These are phyloP conservation scores for Adela reaumurella DNA, from an alignment of 2,888 invertebrate species.

Conservation along the genomic window DNA sequence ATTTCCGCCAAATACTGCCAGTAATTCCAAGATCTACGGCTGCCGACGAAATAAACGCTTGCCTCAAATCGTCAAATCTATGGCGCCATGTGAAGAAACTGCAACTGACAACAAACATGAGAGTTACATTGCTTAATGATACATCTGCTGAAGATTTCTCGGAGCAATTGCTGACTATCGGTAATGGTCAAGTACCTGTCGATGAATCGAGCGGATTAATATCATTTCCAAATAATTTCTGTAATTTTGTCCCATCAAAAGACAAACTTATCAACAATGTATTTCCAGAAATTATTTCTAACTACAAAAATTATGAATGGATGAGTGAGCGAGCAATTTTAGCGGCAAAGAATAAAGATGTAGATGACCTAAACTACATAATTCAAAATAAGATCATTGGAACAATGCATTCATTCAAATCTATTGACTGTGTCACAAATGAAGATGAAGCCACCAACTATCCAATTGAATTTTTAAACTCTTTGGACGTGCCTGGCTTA, in stretches of 20 bases:
- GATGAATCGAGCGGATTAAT: constrained; percentile 21
- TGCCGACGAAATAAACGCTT: constrained; percentile 14
- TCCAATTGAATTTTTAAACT: constrained; percentile 21
- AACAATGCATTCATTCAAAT: constrained; percentile 15
- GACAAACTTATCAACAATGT: constrained; percentile 12
- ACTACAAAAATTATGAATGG: constrained; percentile 16
- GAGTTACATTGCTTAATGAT: constrained; percentile 9
- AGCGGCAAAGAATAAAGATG: constrained; percentile 23
- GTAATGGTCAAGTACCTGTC: constrained; percentile 19
- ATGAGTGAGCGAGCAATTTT: constrained; percentile 20
- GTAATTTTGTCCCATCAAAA: constrained; percentile 15
- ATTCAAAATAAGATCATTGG: constrained; percentile 18
- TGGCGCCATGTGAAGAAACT: constrained; percentile 11
- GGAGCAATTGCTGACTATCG: constrained; percentile 22
- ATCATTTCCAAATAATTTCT: constrained; percentile 21
- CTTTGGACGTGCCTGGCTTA: constrained; percentile 17
- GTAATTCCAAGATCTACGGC: constrained; percentile 13
- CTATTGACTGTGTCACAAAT: constrained; percentile 17
- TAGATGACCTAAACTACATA: constrained; percentile 18
- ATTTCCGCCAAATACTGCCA: constrained; percentile 14
- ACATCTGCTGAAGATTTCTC: constrained; percentile 19
- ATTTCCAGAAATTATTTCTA: constrained; percentile 4
- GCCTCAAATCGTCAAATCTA: constrained; percentile 13
- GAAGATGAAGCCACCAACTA: constrained; percentile 17
- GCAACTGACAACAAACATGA: constrained; percentile 4